Evolutionary conservation across 2,888 invertebrate genomes (phyloP).

Genomic region (Hoplodrina ambigua): DNA sequence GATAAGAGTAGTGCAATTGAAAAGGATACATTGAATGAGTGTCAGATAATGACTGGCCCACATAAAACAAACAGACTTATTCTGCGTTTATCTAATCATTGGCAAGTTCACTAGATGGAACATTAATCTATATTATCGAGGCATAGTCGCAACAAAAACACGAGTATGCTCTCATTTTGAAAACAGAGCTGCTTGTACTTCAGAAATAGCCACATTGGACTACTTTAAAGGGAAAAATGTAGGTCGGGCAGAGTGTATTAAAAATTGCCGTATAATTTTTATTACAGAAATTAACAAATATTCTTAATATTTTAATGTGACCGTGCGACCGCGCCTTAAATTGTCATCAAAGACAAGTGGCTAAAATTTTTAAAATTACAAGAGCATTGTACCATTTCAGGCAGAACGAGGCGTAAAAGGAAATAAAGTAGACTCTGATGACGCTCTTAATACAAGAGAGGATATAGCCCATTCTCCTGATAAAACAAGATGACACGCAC

Average conservation of each 20-base stretch:
- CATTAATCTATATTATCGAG: slow-evolving; percentile 53
- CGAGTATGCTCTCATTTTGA: slow-evolving; percentile 43
- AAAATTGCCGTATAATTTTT: background rate
- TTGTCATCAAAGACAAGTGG: background rate
- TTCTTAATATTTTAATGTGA: background rate
- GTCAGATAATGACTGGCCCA: slow-evolving; percentile 55
- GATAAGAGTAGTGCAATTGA: slow-evolving; percentile 50
- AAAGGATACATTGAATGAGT: slow-evolving; percentile 49
- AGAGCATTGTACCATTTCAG: background rate
- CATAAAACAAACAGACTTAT: slow-evolving; percentile 54
- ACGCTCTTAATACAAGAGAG: slow-evolving; percentile 19
- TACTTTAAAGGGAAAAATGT: slow-evolving; percentile 23
- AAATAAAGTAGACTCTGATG: slow-evolving; percentile 12
- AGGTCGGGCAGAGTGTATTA: slow-evolving; percentile 19
- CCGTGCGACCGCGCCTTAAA: no score
- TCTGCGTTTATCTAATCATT: slow-evolving; percentile 60
- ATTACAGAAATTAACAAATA: background rate
- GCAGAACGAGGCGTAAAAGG: background rate
- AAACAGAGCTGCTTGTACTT: slow-evolving; percentile 37
- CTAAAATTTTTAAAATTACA: background rate
- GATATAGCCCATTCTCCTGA: slow-evolving; percentile 28
- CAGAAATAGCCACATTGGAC: slow-evolving; percentile 26
- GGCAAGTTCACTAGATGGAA: slow-evolving; percentile 57
- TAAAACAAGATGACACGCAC: slow-evolving; percentile 21
- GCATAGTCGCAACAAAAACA: slow-evolving; percentile 27